Evolutionary conservation across 2,888 invertebrate species (phyloP), one percentile per base, ranked within the genome.

Genomic region (Eristalinus aeneus): DNA sequence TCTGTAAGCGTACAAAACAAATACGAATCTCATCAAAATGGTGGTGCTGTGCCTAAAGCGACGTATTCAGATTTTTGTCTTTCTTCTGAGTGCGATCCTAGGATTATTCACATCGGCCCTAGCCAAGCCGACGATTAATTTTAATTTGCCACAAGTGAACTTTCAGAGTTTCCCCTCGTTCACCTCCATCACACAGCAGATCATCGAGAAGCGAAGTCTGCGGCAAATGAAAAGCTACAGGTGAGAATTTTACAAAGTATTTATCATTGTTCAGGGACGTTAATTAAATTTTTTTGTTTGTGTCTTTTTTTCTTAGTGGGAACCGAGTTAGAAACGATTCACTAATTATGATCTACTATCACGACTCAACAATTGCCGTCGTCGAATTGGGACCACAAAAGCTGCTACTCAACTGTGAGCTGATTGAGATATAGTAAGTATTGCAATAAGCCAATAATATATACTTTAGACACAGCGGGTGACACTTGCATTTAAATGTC

Each of bases 401-500:
- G 91, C 93, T 95, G 89, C 93, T 96, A 80, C 93, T 96, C 67
- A 95, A 95, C 90, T 97, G 97, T 91, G 96, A 97, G 91, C 94
- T 97, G 89, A 96, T 97, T 90, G 97, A 97, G 94, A 96, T 97
- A 88, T 95, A 95, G 97, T 97, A 93, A 96, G 97, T 96, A 90
- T 27, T 27, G 27, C 2, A 27, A 27, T 27, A 2, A 27, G n/a
- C n/a, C n/a, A n/a, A n/a, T n/a, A n/a, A n/a, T n/a, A n/a, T n/a
- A n/a, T n/a, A n/a, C n/a, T n/a, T n/a, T n/a, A n/a, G n/a, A n/a
- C n/a, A n/a, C n/a, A n/a, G n/a, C n/a, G 27, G 27, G 27, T 27
- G 27, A 3, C 27, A 27, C 27, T 27, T 27, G 5, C 27, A 27
- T n/a, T n/a, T n/a, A n/a, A n/a, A n/a, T n/a, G n/a, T n/a, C n/a